These are phyloP conservation scores for Columba guinea DNA, from an alignment of 2,797 vertebrate genomes.

Conservation along the genomic window DNA sequence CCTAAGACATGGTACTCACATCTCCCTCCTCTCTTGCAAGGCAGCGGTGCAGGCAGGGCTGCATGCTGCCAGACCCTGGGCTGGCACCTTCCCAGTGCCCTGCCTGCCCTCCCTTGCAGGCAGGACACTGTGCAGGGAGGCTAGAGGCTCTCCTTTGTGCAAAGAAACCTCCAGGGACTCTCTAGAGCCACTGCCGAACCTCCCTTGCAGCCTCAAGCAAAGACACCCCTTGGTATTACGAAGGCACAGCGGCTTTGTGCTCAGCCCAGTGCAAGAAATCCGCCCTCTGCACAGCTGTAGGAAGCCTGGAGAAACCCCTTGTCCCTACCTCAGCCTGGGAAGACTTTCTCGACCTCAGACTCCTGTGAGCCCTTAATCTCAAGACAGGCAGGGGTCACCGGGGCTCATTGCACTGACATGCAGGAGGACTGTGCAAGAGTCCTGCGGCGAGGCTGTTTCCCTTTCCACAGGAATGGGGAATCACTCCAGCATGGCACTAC, in stretches of 20 bases:
- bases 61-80: constrained; percentile 23
- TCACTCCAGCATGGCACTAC: accelerated
- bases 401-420: background rate
- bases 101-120: background rate
- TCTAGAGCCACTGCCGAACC: background rate
- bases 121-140: background rate
- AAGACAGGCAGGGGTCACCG: background rate
- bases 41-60: background rate
- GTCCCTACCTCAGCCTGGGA: background rate
- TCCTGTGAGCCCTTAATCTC: background rate
- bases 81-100: constrained; percentile 15
- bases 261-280: background rate
- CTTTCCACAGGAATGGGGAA: background rate
- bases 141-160: background rate
- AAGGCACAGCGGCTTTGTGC: background rate
- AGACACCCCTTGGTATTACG: background rate
- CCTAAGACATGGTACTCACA: constrained; percentile 51
- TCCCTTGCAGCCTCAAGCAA: background rate
- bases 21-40: background rate
- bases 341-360: background rate
- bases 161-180: background rate
- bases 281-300: background rate
- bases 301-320: background rate
- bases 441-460: background rate
- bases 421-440: background rate